Percentiles rank a stretch among this genome's conserved stretches.
Evolutionary conservation across 2,888 invertebrate species (phyloP).

Genomic region (Drosophila aldrichi): DNA sequence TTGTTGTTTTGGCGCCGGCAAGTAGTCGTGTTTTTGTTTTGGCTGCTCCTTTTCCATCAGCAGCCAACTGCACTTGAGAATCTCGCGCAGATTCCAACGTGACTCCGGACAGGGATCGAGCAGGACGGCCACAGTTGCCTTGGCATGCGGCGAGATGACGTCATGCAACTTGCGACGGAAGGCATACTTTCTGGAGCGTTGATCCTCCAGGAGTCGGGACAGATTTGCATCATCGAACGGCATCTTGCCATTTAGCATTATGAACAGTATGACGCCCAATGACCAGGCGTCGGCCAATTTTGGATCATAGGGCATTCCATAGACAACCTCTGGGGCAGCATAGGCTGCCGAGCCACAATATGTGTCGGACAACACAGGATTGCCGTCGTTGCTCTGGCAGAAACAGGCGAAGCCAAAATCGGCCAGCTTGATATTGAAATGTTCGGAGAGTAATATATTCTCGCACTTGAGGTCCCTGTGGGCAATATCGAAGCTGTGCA

Average conservation of each 20-base stretch:
- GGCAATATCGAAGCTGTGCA: slow-evolving; percentile 93
- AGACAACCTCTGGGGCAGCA: slow-evolving; percentile 97
- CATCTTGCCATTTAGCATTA: slow-evolving; percentile 97
- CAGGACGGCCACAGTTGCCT: slow-evolving; percentile 91
- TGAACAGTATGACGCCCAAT: slow-evolving; percentile 94
- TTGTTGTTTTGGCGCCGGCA: not conserved
- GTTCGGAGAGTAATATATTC: slow-evolving; percentile 92
- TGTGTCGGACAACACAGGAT: slow-evolving; percentile 92
- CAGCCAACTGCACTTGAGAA: slow-evolving; percentile 91
- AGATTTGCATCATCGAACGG: slow-evolving; percentile 96
- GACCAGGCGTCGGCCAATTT: slow-evolving; percentile 97
- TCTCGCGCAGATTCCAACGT: slow-evolving; percentile 90
- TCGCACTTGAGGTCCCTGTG: slow-evolving; percentile 97
- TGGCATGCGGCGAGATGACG: slow-evolving; percentile 89
- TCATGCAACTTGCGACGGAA: slow-evolving; percentile 91
- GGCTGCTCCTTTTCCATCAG: slow-evolving; percentile 14
- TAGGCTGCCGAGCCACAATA: slow-evolving; percentile 98
- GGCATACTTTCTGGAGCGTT: slow-evolving; percentile 92
- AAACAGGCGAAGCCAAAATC: slow-evolving; percentile 97
- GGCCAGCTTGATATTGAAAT: slow-evolving; percentile 95
- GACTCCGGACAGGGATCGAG: slow-evolving; percentile 93
- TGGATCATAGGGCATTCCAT: slow-evolving; percentile 94
- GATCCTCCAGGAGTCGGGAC: slow-evolving; percentile 92
- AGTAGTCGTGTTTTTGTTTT: too few species aligned
- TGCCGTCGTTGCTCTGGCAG: slow-evolving; percentile 90